Conservation (phyloP, 2,113 vertebrate genomes). For the Channa maculata region DNA sequence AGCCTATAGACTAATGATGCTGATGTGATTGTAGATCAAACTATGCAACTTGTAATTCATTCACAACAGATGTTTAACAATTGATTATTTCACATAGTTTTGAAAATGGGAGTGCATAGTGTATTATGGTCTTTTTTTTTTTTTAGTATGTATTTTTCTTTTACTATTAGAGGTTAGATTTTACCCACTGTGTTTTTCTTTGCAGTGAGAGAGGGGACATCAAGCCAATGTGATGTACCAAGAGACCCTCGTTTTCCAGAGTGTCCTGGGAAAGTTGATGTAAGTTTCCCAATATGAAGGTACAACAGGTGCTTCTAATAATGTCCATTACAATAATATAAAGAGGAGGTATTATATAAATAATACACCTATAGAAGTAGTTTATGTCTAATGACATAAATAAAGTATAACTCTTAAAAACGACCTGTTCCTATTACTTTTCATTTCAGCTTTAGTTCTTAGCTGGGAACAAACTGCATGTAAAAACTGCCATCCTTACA, state of each 20-base stretch:
- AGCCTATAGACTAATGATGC: conserved; percentile 23
- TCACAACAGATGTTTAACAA: neutral
- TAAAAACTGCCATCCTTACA: too few species aligned
- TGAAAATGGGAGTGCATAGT: neutral
- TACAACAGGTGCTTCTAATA: too few species aligned
- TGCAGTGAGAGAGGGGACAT: conserved; percentile 85
- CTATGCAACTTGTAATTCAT: neutral
- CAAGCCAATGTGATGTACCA: conserved; percentile 93
- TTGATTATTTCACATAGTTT: neutral
- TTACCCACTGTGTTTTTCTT: conserved; percentile 12
- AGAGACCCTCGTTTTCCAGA: conserved; percentile 93
- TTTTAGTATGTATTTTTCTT: neutral
- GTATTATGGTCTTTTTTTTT: too few species aligned
- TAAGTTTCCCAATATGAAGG: conserved; percentile 76
- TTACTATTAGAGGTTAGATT: neutral
- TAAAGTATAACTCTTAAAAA: too few species aligned
- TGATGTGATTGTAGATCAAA: conserved; percentile 4
- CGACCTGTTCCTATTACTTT: too few species aligned
- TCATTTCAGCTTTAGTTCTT: too few species aligned
- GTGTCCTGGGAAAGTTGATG: conserved; percentile 95
- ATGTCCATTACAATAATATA: too few species aligned
- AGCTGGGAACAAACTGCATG: too few species aligned
- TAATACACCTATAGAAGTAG: too few species aligned
- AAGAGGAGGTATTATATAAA: too few species aligned
- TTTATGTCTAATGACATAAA: too few species aligned